Conservation (phyloP, 2,888 invertebrate genomes). For the Kuschelorhynchus macadamiae region DNA sequence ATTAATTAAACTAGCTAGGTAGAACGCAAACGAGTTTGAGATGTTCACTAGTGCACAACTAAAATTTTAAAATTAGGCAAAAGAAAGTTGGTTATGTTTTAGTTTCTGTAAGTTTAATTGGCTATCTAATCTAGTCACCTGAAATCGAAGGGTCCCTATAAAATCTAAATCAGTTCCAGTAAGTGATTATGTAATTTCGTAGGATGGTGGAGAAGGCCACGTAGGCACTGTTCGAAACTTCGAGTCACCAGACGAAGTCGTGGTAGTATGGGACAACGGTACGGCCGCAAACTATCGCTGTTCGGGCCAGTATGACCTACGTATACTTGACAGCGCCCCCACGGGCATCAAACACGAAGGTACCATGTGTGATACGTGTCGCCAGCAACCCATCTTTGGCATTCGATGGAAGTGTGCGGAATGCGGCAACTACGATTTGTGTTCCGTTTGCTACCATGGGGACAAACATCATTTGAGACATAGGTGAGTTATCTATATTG, state of each 20-base stretch:
- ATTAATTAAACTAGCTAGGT: no score
- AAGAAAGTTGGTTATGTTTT: no score
- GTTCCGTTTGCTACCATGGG: conserved; percentile 97
- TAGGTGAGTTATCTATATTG: no score
- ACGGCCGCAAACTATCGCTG: conserved; percentile 97
- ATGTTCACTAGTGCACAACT: no score
- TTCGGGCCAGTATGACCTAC: conserved; percentile 86
- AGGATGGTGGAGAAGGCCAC: conserved; percentile 98
- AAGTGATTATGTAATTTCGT: no score
- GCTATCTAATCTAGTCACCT: no score
- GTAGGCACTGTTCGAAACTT: conserved; percentile 98
- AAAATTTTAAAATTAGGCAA: no score
- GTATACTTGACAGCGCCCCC: conserved; percentile 95
- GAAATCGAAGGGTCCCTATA: no score
- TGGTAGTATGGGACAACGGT: conserved; percentile 99
- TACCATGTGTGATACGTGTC: conserved; percentile 96
- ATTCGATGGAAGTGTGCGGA: conserved; percentile 99
- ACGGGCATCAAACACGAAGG: conserved; percentile 98
- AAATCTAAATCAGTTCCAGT: no score
- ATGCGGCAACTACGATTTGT: conserved; percentile 95
- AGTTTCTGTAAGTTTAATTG: no score
- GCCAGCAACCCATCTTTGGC: conserved; percentile 93
- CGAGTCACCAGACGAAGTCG: conserved; percentile 97
- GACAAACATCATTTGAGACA: conserved; percentile 97
- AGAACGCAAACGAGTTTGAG: no score